Percentiles rank a stretch among this genome's conserved stretches.
Conservation (phyloP, 2,797 vertebrate species). For the Anguilla megastoma region DNA sequence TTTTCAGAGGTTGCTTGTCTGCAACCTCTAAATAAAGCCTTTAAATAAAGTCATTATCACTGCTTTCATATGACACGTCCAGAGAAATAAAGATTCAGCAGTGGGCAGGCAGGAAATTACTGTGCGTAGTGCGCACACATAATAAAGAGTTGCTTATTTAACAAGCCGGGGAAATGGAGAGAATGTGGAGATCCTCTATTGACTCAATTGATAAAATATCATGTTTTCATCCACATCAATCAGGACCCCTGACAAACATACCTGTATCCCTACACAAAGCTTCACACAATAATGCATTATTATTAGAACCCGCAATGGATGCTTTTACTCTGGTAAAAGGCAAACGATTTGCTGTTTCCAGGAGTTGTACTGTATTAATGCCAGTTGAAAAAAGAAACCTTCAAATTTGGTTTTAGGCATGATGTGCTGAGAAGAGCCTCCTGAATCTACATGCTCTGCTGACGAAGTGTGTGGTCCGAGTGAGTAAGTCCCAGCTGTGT, state of each 20-base stretch:
- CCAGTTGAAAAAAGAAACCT: not conserved
- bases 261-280: not conserved
- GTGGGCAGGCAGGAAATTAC: slow-evolving; percentile 12
- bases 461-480: not conserved
- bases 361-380: not conserved
- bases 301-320: not conserved
- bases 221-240: slow-evolving; percentile 3
- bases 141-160: slow-evolving; percentile 19
- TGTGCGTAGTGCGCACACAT: not conserved
- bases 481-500: not conserved
- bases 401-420: not conserved
- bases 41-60: slow-evolving; percentile 7
- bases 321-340: not conserved
- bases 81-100: not conserved
- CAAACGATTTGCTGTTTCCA: not conserved
- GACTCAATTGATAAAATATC: slow-evolving; percentile 22
- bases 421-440: not conserved
- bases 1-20: not conserved
- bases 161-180: slow-evolving; percentile 16
- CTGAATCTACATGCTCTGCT: not conserved
- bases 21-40: not conserved
- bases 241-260: not conserved
- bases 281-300: not conserved
- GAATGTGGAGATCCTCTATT: slow-evolving; percentile 4
- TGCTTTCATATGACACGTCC: not conserved